A percentile compares a stretch with the other conserved stretches of the same genome.
phyloP scores from a whole-genome alignment of 1,140 invertebrate species.

The Eubasilissa regina region DNA sequence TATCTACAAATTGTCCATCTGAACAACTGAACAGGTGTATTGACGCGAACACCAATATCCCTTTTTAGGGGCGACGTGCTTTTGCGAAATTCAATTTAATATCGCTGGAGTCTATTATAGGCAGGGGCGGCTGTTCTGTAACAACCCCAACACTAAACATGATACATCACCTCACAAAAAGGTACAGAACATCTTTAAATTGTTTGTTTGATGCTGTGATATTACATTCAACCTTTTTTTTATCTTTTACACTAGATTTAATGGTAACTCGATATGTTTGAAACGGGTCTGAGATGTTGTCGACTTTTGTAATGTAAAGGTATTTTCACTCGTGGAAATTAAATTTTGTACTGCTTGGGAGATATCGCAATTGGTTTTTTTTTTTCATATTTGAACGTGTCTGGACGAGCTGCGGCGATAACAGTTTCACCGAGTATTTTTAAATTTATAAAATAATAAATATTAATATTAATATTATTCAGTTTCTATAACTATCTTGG shows the following conservation, averaged over 20 bases:
- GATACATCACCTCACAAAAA: constrained; percentile 15
- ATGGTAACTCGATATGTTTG: constrained; percentile 12
- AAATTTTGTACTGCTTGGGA: neutral
- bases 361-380: too few relatives aligned
- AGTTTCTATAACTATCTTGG: too few relatives aligned
- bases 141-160: constrained; percentile 1
- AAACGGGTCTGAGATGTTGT: constrained; percentile 10
- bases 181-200: neutral
- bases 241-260: neutral
- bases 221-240: neutral
- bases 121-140: constrained; percentile 9
- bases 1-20: constrained; percentile 10
- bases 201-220: constrained; percentile 14
- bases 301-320: neutral
- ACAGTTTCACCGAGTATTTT: too few relatives aligned
- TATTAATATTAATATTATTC: too few relatives aligned
- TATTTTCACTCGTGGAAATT: constrained; percentile 9
- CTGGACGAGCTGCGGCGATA: too few relatives aligned
- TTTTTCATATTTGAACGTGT: too few relatives aligned
- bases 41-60: constrained; percentile 21
- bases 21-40: neutral
- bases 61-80: constrained; percentile 34
- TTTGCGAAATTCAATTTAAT: constrained; percentile 40
- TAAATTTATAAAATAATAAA: too few relatives aligned
- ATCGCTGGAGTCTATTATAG: constrained; percentile 31